Conservation (phyloP, 2,113 vertebrate genomes). For the Anhinga rufa region DNA sequence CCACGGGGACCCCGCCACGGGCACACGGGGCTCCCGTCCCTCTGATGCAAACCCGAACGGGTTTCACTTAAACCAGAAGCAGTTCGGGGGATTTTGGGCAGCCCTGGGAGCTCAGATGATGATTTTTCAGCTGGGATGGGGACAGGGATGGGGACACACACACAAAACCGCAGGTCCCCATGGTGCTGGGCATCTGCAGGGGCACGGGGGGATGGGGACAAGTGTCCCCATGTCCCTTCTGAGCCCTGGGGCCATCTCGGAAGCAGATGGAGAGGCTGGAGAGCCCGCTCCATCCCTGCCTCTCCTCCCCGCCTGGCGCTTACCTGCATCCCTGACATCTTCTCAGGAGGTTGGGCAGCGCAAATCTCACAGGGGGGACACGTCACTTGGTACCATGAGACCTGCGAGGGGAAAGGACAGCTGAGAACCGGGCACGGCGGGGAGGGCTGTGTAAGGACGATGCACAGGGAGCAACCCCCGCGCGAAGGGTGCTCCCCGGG, state of each 20-base stretch:
- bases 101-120: neutral
- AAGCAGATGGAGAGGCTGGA: neutral
- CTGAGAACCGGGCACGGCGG: fast-evolving
- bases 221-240: neutral
- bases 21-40: fast-evolving
- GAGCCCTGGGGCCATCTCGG: neutral
- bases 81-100: neutral
- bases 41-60: fast-evolving
- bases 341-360: slow-evolving; percentile 46
- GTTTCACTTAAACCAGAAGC: neutral
- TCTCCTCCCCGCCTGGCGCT: fast-evolving
- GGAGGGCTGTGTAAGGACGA: fast-evolving
- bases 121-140: neutral
- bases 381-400: slow-evolving; percentile 75
- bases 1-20: fast-evolving
- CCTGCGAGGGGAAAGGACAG: neutral
- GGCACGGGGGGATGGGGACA: neutral
- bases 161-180: neutral
- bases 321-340: slow-evolving; percentile 80
- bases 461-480: neutral
- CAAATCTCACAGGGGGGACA: slow-evolving; percentile 62
- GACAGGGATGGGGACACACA: neutral
- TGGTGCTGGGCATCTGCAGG: neutral
- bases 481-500: fast-evolving
- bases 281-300: neutral